Evolutionary conservation across 2,888 invertebrate species (phyloP).

Genomic region (Agonopterix heracliana): DNA sequence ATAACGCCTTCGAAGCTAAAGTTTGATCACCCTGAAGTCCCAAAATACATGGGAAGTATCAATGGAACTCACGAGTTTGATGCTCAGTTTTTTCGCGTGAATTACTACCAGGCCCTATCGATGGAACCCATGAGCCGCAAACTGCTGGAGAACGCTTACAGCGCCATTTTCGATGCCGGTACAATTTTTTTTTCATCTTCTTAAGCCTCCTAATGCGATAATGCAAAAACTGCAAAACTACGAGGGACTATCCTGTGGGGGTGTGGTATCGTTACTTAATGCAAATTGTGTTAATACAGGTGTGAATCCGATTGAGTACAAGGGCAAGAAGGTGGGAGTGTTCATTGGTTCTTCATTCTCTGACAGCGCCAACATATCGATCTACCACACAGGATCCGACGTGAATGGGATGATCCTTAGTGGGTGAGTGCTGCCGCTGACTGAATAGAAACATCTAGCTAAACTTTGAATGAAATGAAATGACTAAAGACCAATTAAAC

Average conservation of each 20-base stretch:
- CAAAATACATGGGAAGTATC: constrained; percentile 77
- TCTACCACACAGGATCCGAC: neutral
- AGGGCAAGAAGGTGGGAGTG: neutral
- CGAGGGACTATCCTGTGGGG: too few relatives aligned
- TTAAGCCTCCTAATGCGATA: too few relatives aligned
- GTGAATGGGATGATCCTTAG: neutral
- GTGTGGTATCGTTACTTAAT: too few relatives aligned
- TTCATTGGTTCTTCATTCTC: neutral
- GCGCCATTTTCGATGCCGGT: neutral
- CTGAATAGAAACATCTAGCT: neutral
- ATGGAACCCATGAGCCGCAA: constrained; percentile 81
- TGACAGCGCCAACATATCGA: neutral
- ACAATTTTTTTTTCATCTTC: neutral
- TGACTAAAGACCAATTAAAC: neutral
- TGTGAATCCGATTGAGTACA: neutral
- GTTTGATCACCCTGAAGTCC: constrained; percentile 74
- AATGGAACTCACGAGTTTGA: constrained; percentile 77
- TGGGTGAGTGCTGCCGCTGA: neutral
- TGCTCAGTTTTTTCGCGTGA: constrained; percentile 78
- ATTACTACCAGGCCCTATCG: constrained; percentile 71
- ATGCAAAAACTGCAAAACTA: too few relatives aligned
- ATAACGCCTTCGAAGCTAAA: constrained; percentile 79
- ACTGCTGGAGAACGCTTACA: neutral
- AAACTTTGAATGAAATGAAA: neutral
- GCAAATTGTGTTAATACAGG: neutral